Evolutionary conservation across 2,797 vertebrate species (phyloP).

Genomic region (Lacerta viridis): DNA sequence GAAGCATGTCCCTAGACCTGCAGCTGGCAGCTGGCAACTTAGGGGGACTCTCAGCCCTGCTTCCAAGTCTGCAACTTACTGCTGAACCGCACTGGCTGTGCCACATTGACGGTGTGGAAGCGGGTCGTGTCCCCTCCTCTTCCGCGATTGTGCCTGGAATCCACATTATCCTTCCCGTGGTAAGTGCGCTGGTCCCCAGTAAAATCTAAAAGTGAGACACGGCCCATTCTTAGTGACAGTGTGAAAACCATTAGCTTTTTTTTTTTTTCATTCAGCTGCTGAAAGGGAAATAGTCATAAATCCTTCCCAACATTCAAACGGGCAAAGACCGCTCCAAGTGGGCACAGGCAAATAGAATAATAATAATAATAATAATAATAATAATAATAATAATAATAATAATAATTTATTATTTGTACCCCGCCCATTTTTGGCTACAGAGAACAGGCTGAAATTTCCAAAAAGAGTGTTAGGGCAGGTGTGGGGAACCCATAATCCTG

Average conservation of each 20-base stretch:
- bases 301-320: conserved; percentile 11
- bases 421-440: rapidly evolving
- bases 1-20: not conserved
- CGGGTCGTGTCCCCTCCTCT: conserved; percentile 80
- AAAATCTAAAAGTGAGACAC: conserved; percentile 66
- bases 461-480: not conserved
- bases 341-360: not conserved
- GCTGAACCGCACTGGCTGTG: conserved; percentile 95
- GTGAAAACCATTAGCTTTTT: not conserved
- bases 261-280: not conserved
- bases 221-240: conserved; percentile 16
- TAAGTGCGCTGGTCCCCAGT: conserved; percentile 78
- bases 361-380: no score
- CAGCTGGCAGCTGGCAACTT: conserved; percentile 25
- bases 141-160: conserved; percentile 75
- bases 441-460: not conserved
- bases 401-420: no score
- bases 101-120: conserved; percentile 88
- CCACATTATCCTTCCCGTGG: conserved; percentile 83
- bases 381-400: no score
- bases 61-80: conserved; percentile 89
- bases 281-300: not conserved
- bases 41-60: conserved; percentile 39
- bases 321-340: not conserved
- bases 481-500: not conserved